Base-by-base conservation (phyloP, 1,140 invertebrate species). In the Leptestheria dahalacensis region DNA sequence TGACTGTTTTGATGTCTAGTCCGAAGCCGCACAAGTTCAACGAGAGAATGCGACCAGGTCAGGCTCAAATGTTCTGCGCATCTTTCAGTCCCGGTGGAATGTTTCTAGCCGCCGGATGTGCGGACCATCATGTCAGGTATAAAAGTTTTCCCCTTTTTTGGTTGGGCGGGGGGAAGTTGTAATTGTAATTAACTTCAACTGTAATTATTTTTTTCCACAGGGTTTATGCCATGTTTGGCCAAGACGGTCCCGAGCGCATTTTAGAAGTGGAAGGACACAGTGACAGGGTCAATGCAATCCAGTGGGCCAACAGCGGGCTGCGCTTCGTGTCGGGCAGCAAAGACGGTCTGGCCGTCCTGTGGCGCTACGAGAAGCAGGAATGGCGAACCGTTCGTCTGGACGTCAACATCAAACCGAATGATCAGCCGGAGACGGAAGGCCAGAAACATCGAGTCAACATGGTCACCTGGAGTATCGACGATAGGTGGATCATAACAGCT, bases 41-140 rank as follows among this genome's bases (percentile, higher is more conserved):
- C 66, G 95, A 98, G 74, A 82, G 90, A 66, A 87, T 93, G 73
- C 77, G 91, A 4, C 90, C 91, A 1, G 93, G 93, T 47, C 85
- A 88, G 66, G 91, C 91, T 18, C 91, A 96, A 76, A 95, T 98
- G 84, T 84, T 97, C 62, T 97, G 93, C 72, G 86, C 89, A 0
- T 89, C 90, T 0, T 97, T 96, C 73, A 95, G 91, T 67, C 81
- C 89, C 1, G 93, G 94, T 41, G 96, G 96, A 6, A 81, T 84
- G 48, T 95, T 97, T 73, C 77, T 94, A 64, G 93, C 92, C 4
- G 87, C 93, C 23, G 95, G 94, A 26, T 92, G 86, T 63, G 88
- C 89, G 1, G 93, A 98, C 74, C 87, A 95, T 72, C 83, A 91
- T 71, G 89, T 97, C 20, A 77, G 92, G 68, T 68, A 28, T n/a